Evolutionary conservation across 2,113 vertebrate species (phyloP).

Genomic region (Sula dactylatra): DNA sequence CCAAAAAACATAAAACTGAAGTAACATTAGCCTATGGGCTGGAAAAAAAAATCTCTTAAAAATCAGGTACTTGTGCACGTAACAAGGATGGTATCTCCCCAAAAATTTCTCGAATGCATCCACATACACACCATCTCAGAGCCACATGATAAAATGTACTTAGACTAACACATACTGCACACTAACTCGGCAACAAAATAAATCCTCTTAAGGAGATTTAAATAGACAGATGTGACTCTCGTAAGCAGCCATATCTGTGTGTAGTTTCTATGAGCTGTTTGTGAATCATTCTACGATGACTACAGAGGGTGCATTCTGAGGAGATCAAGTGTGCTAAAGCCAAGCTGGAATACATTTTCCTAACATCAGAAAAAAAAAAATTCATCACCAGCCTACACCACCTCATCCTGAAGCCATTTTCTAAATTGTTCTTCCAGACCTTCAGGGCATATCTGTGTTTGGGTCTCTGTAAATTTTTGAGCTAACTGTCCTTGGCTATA

Average conservation of each 20-base stretch:
- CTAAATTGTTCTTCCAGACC: background rate
- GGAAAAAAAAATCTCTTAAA: background rate
- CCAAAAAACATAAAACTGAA: background rate
- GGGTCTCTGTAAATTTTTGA: background rate
- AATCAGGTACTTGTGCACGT: background rate
- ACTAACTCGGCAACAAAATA: background rate
- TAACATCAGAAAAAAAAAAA: background rate
- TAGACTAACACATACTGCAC: background rate
- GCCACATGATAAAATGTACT: background rate
- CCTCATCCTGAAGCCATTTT: background rate
- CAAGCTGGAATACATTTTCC: background rate
- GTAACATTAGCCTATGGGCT: background rate
- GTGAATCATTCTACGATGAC: background rate
- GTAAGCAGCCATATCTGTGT: background rate
- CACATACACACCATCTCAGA: background rate
- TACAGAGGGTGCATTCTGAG: background rate
- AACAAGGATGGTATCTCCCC: background rate
- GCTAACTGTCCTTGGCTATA: background rate
- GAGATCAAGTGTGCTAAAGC: background rate
- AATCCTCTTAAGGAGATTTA: background rate
- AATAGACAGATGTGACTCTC: background rate
- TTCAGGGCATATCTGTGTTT: background rate
- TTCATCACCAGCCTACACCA: background rate
- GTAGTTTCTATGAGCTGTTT: background rate
- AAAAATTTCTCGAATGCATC: background rate